These are phyloP conservation scores for Seira sanloemensis DNA, from an alignment of 2,888 invertebrate species.

Conservation along the genomic window DNA sequence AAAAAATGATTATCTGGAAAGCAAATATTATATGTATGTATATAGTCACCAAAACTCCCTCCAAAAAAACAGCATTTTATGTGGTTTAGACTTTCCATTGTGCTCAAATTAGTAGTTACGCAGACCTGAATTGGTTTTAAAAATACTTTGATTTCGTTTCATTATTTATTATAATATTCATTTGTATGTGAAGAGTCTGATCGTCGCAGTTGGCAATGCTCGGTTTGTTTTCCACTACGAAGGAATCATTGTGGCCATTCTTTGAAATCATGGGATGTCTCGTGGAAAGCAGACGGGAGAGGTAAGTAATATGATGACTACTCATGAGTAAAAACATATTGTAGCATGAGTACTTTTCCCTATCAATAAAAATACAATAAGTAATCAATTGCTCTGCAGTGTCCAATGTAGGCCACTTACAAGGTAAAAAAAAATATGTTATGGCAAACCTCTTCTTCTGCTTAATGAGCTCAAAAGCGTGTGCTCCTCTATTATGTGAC, in stretches of 20 bases:
- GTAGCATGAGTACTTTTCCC: conserved; percentile 29
- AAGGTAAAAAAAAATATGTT: conserved; percentile 24
- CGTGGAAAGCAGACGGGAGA: not conserved
- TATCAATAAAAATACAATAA: conserved; percentile 7
- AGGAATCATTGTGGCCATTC: conserved; percentile 5
- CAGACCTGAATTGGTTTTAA: not conserved
- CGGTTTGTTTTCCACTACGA: not conserved
- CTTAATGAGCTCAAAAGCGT: conserved; percentile 59
- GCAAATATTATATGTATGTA: not conserved
- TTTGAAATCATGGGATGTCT: no score
- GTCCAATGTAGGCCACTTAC: conserved; percentile 55
- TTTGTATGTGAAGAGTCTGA: not conserved
- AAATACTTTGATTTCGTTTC: not conserved
- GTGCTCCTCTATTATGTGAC: conserved; percentile 48
- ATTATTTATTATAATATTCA: not conserved
- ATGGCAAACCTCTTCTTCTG: conserved; percentile 32
- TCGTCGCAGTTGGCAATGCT: not conserved
- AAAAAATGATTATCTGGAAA: not conserved
- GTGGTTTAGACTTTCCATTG: conserved; percentile 13
- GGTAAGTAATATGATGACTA: not conserved
- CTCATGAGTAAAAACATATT: conserved; percentile 50
- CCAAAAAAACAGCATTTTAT: not conserved
- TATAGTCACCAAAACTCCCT: not conserved
- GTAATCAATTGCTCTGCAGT: conserved; percentile 26
- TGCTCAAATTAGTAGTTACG: not conserved